A percentile compares a stretch with the other conserved stretches of the same genome.
phyloP scores from a whole-genome alignment of 2,888 invertebrate genomes.

The Podotricha telesiphe region DNA sequence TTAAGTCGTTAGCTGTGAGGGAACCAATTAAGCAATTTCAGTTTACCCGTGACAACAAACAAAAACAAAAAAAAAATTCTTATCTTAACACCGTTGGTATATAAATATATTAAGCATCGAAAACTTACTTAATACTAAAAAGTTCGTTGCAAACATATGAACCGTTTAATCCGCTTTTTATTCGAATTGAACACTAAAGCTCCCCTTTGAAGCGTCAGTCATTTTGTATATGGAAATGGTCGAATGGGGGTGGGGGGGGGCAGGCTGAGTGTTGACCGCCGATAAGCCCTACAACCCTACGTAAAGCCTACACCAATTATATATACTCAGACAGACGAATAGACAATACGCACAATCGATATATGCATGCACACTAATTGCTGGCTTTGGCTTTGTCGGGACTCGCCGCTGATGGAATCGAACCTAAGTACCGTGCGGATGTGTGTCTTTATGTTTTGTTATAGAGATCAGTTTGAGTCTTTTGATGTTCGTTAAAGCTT shows the following conservation, averaged over 20 bases:
- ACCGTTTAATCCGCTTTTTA: background rate
- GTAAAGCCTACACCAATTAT: slow-evolving; percentile 39
- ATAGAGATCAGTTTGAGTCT: slow-evolving; percentile 5
- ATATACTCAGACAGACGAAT: slow-evolving; percentile 45
- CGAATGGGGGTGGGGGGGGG: slow-evolving; percentile 20
- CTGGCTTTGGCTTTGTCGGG: slow-evolving; percentile 39
- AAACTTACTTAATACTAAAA: background rate
- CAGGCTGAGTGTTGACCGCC: slow-evolving; percentile 31
- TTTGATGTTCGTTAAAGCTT: slow-evolving; percentile 25
- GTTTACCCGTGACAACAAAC: too few relatives aligned
- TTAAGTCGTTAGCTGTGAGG: too few relatives aligned
- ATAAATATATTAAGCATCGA: background rate
- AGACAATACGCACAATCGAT: slow-evolving; percentile 57
- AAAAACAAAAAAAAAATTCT: too few relatives aligned
- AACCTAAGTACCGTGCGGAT: background rate
- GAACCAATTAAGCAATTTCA: too few relatives aligned
- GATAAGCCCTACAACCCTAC: slow-evolving; percentile 39
- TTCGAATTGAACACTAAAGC: slow-evolving; percentile 6
- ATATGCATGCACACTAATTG: slow-evolving; percentile 47
- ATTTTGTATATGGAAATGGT: slow-evolving; percentile 17
- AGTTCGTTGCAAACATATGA: background rate
- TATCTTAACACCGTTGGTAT: too few relatives aligned
- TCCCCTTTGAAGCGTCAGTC: slow-evolving; percentile 9
- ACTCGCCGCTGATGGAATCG: background rate
- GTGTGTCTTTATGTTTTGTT: background rate